These are phyloP conservation scores for Triops cancriformis DNA, from an alignment of 1,140 invertebrate species.

Conservation along the genomic window DNA sequence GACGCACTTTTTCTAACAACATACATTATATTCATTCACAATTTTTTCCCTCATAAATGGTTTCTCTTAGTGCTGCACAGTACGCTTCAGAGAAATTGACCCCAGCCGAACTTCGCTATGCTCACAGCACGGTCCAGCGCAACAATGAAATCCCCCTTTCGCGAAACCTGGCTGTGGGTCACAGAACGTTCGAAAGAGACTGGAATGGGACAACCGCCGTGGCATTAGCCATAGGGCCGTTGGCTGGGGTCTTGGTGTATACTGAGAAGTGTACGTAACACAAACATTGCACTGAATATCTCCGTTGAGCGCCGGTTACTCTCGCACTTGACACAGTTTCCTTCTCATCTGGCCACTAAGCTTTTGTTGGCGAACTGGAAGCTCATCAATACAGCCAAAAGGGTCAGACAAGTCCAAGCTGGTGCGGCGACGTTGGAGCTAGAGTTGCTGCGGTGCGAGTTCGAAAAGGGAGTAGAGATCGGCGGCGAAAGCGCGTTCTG, in stretches of 20 bases:
- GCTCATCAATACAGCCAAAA: neutral
- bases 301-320: no score
- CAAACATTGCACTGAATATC: no score
- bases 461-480: conserved; percentile 16
- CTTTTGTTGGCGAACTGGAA: neutral
- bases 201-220: neutral
- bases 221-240: neutral
- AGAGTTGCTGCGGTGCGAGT: neutral
- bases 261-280: no score
- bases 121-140: no score
- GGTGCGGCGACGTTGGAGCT: neutral
- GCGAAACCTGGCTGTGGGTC: neutral
- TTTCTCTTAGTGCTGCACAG: no score
- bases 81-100: no score
- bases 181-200: no score
- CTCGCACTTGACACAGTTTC: no score
- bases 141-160: no score
- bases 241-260: no score
- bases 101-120: no score
- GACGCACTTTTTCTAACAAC: no score
- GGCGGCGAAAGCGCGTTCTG: conserved; percentile 23
- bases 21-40: neutral
- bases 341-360: neutral
- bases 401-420: neutral
- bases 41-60: neutral